A percentile compares a stretch with the other conserved stretches of the same genome.
These are phyloP conservation scores for Mimachlamys varia DNA, from an alignment of 2,888 invertebrate species.

Conservation along the genomic window DNA sequence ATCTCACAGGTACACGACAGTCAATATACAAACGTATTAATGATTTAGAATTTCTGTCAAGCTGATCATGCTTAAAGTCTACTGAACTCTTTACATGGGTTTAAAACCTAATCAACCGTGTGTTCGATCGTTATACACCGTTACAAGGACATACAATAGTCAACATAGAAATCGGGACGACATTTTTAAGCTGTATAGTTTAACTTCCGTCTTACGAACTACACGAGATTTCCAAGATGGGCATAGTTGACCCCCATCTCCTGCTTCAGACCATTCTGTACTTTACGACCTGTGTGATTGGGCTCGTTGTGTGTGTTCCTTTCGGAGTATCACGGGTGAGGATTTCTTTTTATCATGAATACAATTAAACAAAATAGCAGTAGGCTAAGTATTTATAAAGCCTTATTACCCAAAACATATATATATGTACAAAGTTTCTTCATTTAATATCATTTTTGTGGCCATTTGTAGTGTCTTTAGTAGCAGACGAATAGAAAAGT, in stretches of 20 bases:
- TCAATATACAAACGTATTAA: too few relatives aligned
- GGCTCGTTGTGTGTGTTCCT: background rate
- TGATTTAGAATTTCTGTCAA: background rate
- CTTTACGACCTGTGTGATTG: background rate
- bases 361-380: too few relatives aligned
- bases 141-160: background rate
- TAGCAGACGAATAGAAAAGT: too few relatives aligned
- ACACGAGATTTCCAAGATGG: background rate
- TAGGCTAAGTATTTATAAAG: too few relatives aligned
- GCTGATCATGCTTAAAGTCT: background rate
- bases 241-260: background rate
- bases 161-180: background rate
- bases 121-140: background rate
- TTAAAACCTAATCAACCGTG: background rate
- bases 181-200: background rate
- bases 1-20: too few relatives aligned
- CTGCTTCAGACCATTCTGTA: background rate
- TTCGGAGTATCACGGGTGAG: slow-evolving; percentile 6
- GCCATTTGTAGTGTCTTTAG: too few relatives aligned
- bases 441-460: too few relatives aligned
- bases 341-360: background rate
- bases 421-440: too few relatives aligned
- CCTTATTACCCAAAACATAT: too few relatives aligned
- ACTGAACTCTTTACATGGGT: background rate
- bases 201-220: background rate